Evolutionary conservation across 2,888 invertebrate genomes (phyloP).

Genomic region (Endotricha flammealis): DNA sequence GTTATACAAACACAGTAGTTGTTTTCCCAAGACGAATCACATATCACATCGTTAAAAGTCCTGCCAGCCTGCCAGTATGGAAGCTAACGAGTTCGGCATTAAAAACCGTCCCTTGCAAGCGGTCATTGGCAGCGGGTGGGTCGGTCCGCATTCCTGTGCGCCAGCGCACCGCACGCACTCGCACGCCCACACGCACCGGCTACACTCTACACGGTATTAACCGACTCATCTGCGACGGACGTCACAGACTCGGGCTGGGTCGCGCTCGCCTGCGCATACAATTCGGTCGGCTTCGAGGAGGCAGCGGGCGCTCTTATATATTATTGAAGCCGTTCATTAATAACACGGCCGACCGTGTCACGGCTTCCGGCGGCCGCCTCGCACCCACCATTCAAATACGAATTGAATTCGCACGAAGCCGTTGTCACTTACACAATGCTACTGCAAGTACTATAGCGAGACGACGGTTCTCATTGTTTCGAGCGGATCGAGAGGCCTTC

Average conservation of each 20-base stretch:
- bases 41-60: constrained; percentile 57
- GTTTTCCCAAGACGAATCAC: constrained; percentile 43
- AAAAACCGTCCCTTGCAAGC: constrained; percentile 69
- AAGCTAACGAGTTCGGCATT: constrained; percentile 55
- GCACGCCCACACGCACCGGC: constrained; percentile 56
- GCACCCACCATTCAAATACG: constrained; percentile 53
- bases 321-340: constrained; percentile 59
- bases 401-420: constrained; percentile 58
- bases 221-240: constrained; percentile 24
- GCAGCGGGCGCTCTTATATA: constrained; percentile 36
- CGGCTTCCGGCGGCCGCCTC: constrained; percentile 59
- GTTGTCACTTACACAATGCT: constrained; percentile 42
- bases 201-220: constrained; percentile 24
- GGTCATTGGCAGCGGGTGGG: constrained; percentile 76
- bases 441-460: constrained; percentile 34
- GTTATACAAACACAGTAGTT: too few species aligned
- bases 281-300: constrained; percentile 29
- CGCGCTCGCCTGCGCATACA: constrained; percentile 18
- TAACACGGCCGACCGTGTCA: constrained; percentile 61
- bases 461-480: constrained; percentile 16
- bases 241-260: constrained; percentile 12
- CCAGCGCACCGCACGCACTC: constrained; percentile 59
- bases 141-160: constrained; percentile 73
- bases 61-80: constrained; percentile 59
- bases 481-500: constrained; percentile 9